phyloP scores from a whole-genome alignment of 64 coral and sea anemone genomes.

The Astreopora myriophthalma region DNA sequence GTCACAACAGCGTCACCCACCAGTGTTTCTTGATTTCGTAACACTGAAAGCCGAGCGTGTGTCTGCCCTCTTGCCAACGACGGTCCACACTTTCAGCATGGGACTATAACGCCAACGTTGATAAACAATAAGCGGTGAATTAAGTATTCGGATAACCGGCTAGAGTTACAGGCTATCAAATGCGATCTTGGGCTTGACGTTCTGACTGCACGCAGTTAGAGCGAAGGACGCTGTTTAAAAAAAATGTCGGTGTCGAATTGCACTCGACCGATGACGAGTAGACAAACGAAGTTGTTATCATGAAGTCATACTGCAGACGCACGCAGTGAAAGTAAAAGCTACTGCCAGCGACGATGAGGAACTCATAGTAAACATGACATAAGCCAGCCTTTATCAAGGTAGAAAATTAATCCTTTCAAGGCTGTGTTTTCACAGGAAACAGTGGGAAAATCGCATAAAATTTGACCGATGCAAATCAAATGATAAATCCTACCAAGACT shows the following conservation, averaged over 20 bases:
- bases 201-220: neutral
- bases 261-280: neutral
- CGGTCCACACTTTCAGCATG: neutral
- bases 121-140: conserved; percentile 4
- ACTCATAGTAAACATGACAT: too few relatives aligned
- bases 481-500: neutral
- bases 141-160: conserved; percentile 1
- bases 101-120: neutral
- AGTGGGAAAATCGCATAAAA: neutral
- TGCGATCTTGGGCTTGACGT: neutral
- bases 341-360: too few relatives aligned
- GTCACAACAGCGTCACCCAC: neutral
- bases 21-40: neutral
- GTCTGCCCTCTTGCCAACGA: neutral
- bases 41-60: neutral
- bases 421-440: neutral
- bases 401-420: neutral
- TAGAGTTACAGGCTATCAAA: conserved; percentile 2
- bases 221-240: neutral
- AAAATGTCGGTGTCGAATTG: conserved; percentile 17
- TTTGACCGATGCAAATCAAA: neutral
- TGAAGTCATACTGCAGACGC: neutral
- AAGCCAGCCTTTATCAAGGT: neutral
- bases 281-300: neutral
- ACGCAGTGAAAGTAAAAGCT: too few relatives aligned